phyloP scores from a whole-genome alignment of 2,888 invertebrate species.

The Acanthosepion pharaonis region DNA sequence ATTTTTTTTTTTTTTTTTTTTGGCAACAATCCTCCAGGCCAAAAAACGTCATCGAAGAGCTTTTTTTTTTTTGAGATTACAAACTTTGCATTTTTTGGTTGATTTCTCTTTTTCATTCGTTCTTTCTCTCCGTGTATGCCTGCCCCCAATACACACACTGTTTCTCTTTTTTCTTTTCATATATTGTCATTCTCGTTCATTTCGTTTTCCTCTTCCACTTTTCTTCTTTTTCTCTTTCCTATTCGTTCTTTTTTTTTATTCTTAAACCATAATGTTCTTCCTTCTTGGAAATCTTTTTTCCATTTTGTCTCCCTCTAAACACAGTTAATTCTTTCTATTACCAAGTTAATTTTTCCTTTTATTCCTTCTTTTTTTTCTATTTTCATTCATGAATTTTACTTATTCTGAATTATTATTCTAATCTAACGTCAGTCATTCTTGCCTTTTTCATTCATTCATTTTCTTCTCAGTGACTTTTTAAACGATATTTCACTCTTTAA shows the following conservation, averaged over 20 bases:
- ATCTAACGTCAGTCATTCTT: not conserved
- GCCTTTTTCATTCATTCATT: not conserved
- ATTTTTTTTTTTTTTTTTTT: not conserved
- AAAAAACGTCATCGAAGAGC: not conserved
- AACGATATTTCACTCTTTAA: not conserved
- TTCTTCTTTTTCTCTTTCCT: too few relatives aligned
- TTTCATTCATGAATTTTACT: not conserved
- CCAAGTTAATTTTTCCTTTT: not conserved
- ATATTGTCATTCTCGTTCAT: not conserved
- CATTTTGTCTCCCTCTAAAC: too few relatives aligned
- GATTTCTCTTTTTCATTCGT: not conserved
- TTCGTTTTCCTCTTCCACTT: not conserved
- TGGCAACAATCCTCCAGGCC: not conserved
- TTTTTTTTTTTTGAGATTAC: not conserved
- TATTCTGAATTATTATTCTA: too few relatives aligned
- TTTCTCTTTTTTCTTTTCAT: too few relatives aligned
- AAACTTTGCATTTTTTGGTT: not conserved
- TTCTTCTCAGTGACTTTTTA: not conserved
- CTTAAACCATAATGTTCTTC: too few relatives aligned
- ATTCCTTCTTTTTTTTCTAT: not conserved
- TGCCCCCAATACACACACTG: too few relatives aligned
- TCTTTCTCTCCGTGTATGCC: not conserved
- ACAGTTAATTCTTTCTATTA: too few relatives aligned
- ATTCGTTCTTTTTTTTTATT: too few relatives aligned
- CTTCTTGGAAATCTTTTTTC: too few relatives aligned